Evolutionary conservation across 2,113 vertebrate genomes (phyloP).

Genomic region (Hippocampus abdominalis): DNA sequence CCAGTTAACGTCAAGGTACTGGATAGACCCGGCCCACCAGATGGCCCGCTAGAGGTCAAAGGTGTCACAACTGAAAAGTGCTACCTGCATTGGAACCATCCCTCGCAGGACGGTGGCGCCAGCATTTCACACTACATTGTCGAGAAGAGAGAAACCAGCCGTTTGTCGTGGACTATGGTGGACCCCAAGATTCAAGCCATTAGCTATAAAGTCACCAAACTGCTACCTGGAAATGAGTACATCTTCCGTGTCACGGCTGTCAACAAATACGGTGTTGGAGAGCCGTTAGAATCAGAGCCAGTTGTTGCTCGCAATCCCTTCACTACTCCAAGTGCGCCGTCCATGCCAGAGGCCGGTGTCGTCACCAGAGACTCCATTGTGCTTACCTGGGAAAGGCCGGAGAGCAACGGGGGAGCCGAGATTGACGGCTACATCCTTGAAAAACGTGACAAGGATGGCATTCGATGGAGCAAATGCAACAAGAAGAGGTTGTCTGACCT

Average conservation of each 20-base stretch:
- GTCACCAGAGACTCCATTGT: slow-evolving; percentile 93
- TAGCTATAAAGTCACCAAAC: slow-evolving; percentile 93
- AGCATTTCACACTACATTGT: slow-evolving; percentile 91
- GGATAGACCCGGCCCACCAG: slow-evolving; percentile 93
- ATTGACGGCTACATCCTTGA: slow-evolving; percentile 95
- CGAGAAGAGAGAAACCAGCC: slow-evolving; percentile 96
- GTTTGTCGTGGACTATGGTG: slow-evolving; percentile 96
- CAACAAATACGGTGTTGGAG: slow-evolving; percentile 94
- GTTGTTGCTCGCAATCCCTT: slow-evolving; percentile 90
- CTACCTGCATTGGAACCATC: slow-evolving; percentile 92
- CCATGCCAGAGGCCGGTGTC: slow-evolving; percentile 83
- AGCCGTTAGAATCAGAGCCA: slow-evolving; percentile 91
- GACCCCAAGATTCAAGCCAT: slow-evolving; percentile 90
- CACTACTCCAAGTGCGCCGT: slow-evolving; percentile 85
- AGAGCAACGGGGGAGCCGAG: slow-evolving; percentile 86
- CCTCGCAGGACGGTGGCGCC: slow-evolving; percentile 91
- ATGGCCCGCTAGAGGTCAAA: slow-evolving; percentile 87
- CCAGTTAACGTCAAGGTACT: slow-evolving; percentile 94
- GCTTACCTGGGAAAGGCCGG: slow-evolving; percentile 89
- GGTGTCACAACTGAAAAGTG: slow-evolving; percentile 95
- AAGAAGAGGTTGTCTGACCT: slow-evolving; percentile 90
- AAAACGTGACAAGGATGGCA: slow-evolving; percentile 95
- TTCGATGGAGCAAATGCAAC: slow-evolving; percentile 95
- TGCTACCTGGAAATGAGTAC: slow-evolving; percentile 93
- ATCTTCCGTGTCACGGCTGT: slow-evolving; percentile 97